Evolutionary conservation across 2,113 vertebrate genomes (phyloP).

Genomic region (Delphinapterus leucas): DNA sequence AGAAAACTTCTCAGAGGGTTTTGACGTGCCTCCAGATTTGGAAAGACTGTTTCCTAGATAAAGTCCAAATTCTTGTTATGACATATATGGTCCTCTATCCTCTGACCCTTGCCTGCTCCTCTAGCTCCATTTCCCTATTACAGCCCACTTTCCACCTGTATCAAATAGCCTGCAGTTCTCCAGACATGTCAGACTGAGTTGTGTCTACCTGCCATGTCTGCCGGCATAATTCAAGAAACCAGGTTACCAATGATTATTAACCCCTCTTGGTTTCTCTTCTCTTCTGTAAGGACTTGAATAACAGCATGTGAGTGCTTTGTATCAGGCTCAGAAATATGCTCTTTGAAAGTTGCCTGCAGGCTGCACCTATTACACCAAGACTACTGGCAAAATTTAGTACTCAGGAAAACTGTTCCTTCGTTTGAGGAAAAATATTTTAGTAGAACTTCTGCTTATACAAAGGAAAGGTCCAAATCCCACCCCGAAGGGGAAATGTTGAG

Average conservation of each 20-base stretch:
- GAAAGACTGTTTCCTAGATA: not conserved
- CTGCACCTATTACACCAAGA: not conserved
- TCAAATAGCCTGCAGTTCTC: not conserved
- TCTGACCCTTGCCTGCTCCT: not conserved
- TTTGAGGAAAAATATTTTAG: not conserved
- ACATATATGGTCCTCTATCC: not conserved
- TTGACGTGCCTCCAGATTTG: not conserved
- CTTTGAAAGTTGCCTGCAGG: not conserved
- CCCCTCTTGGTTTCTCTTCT: not conserved
- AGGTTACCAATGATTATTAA: not conserved
- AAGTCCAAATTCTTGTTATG: not conserved
- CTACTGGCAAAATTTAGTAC: not conserved
- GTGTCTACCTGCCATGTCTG: too few relatives aligned
- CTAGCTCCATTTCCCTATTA: not conserved
- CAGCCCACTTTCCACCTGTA: not conserved
- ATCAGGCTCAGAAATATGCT: not conserved
- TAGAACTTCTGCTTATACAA: not conserved
- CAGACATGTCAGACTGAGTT: not conserved
- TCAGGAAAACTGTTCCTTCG: not conserved
- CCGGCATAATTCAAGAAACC: not conserved
- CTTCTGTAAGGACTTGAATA: not conserved
- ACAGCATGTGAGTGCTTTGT: not conserved
- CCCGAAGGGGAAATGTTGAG: not conserved
- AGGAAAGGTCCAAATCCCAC: not conserved
- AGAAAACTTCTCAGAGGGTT: not conserved